These are phyloP conservation scores for Embidobia sp. DNA, from an alignment of 2,888 invertebrate species.

Conservation along the genomic window DNA sequence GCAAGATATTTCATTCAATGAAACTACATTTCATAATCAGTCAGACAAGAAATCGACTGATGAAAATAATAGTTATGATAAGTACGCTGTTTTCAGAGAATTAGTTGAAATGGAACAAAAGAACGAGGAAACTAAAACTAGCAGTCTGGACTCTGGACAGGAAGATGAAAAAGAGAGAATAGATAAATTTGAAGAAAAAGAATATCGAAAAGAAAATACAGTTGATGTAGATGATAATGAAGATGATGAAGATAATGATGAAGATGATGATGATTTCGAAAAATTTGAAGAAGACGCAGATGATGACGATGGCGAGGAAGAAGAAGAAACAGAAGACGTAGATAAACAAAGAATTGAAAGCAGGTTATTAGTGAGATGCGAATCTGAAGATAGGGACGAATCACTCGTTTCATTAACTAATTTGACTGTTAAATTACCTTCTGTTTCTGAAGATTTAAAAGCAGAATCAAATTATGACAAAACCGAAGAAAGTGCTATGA, in stretches of 20 bases:
- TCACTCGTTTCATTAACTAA: conserved; percentile 73
- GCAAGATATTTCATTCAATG: conserved; percentile 54
- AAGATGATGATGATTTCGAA: conserved; percentile 49
- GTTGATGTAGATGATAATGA: conserved; percentile 68
- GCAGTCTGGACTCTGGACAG: conserved; percentile 28
- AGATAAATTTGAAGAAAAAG: conserved; percentile 59
- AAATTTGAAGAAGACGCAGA: conserved; percentile 71
- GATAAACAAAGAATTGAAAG: conserved; percentile 36
- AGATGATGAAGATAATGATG: conserved; percentile 73
- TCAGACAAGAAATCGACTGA: conserved; percentile 86
- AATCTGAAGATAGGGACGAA: conserved; percentile 70
- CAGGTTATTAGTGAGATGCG: conserved; percentile 40
- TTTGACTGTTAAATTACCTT: conserved; percentile 73
- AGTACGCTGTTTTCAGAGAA: conserved; percentile 94
- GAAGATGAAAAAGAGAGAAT: conserved; percentile 38
- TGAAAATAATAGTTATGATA: conserved; percentile 86
- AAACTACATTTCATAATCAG: conserved; percentile 64
- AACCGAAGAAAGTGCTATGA: conserved; percentile 46
- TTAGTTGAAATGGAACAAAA: conserved; percentile 86
- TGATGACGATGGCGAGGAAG: conserved; percentile 67
- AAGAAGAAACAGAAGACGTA: conserved; percentile 67
- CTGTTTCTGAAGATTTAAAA: conserved; percentile 66
- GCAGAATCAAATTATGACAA: conserved; percentile 61
- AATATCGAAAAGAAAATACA: conserved; percentile 38
- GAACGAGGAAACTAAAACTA: conserved; percentile 55